Evolutionary conservation across 2,888 invertebrate genomes (phyloP).

Genomic region (Lamproptera curius): DNA sequence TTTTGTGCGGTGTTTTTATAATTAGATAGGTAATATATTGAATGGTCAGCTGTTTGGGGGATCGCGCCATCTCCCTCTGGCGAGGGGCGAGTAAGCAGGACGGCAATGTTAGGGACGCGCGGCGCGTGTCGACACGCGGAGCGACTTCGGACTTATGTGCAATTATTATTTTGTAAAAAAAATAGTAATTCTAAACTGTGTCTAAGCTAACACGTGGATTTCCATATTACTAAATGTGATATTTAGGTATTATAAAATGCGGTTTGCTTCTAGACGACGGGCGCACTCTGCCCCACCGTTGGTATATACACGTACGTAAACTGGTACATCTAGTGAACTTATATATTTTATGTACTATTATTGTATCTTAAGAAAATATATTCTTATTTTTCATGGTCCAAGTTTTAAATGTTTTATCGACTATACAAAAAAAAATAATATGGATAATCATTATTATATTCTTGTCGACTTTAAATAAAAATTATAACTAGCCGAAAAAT

Average conservation of each 20-base stretch:
- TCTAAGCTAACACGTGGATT: constrained; percentile 77
- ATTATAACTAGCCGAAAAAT: constrained; percentile 67
- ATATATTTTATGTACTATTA: constrained; percentile 79
- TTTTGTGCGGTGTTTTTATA: constrained; percentile 78
- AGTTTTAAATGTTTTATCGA: constrained; percentile 79
- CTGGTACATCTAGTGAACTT: constrained; percentile 72
- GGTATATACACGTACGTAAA: constrained; percentile 63
- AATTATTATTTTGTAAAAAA: constrained; percentile 77
- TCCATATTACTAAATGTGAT: constrained; percentile 79
- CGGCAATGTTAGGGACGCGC: constrained; percentile 37
- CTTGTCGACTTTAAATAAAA: constrained; percentile 72
- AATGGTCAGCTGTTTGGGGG: constrained; percentile 71
- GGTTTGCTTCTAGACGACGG: constrained; percentile 54
- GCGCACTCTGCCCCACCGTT: constrained; percentile 39
- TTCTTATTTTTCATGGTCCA: constrained; percentile 79
- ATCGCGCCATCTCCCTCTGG: constrained; percentile 44
- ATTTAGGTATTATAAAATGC: constrained; percentile 77
- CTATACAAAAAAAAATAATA: constrained; percentile 78
- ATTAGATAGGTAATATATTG: constrained; percentile 80
- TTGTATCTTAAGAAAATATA: constrained; percentile 77
- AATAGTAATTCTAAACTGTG: constrained; percentile 73
- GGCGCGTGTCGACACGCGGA: constrained; percentile 47
- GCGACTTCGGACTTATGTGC: constrained; percentile 74
- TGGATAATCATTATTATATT: constrained; percentile 77
- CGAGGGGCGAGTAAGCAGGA: constrained; percentile 39